A percentile compares a stretch with the other conserved stretches of the same genome.
Evolutionary conservation across 2,888 invertebrate species (phyloP).

Genomic region (Cheilosia urbana): DNA sequence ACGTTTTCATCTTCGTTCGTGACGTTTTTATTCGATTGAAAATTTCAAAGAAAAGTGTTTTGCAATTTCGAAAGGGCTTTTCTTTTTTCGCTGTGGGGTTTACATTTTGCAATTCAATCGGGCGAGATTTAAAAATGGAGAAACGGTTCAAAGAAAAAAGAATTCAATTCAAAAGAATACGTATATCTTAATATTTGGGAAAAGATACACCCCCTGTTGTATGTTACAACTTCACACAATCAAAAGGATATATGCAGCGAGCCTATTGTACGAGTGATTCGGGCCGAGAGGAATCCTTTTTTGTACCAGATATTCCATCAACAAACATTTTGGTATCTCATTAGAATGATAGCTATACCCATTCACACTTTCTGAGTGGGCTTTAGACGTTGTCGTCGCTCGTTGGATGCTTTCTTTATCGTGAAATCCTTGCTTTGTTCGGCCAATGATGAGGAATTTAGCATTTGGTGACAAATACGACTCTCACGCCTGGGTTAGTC

Average conservation of each 20-base stretch:
- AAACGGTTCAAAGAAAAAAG: conserved; percentile 29
- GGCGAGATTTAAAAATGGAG: conserved; percentile 57
- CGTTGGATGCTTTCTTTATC: conserved; percentile 43
- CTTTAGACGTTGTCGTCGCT: conserved; percentile 17
- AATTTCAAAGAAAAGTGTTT: conserved; percentile 71
- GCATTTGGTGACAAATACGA: conserved; percentile 50
- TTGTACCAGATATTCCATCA: conserved; percentile 41
- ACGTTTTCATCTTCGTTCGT: conserved; percentile 50
- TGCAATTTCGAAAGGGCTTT: conserved; percentile 56
- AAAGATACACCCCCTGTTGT: conserved; percentile 53
- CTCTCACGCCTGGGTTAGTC: conserved; percentile 43
- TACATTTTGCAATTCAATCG: conserved; percentile 72
- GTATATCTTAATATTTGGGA: conserved; percentile 1
- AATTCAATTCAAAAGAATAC: conserved; percentile 29
- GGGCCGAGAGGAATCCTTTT: conserved; percentile 69
- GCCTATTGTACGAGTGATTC: conserved; percentile 63
- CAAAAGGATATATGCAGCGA: conserved; percentile 66
- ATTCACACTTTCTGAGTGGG: conserved; percentile 48
- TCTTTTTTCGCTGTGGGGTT: conserved; percentile 32
- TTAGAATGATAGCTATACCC: conserved; percentile 51
- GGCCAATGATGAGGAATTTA: conserved; percentile 66
- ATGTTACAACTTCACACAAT: conserved; percentile 68
- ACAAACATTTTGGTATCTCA: conserved; percentile 58
- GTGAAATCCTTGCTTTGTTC: conserved; percentile 57
- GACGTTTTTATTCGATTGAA: conserved; percentile 73